Percentiles rank a stretch among this genome's conserved stretches.
These are phyloP conservation scores for Hydropsyche betteni DNA, from an alignment of 2,888 invertebrate genomes.

Conservation along the genomic window DNA sequence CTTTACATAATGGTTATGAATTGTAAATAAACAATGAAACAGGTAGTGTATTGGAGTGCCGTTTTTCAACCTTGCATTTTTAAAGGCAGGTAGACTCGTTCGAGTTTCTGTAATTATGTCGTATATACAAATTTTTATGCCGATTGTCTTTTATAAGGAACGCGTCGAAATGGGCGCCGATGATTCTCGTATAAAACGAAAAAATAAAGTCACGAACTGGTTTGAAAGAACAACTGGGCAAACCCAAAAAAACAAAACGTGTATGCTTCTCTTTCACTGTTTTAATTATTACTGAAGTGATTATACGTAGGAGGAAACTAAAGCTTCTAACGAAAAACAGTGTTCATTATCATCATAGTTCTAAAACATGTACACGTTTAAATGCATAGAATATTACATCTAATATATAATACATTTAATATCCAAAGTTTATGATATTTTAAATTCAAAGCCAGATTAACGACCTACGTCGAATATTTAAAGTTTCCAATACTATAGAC, in stretches of 20 bases:
- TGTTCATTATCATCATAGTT: too few relatives aligned
- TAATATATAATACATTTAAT: neutral
- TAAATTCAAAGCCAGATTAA: neutral
- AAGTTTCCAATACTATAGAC: too few relatives aligned
- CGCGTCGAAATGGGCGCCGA: slow-evolving; percentile 5
- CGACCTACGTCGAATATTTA: neutral
- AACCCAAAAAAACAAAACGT: neutral
- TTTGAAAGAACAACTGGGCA: neutral
- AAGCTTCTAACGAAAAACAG: too few relatives aligned
- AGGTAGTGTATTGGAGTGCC: too few relatives aligned
- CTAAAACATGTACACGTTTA: too few relatives aligned
- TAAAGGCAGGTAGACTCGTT: too few relatives aligned
- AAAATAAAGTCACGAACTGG: slow-evolving; percentile 13
- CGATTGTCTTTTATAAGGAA: neutral
- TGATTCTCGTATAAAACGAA: neutral
- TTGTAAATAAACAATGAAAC: too few relatives aligned
- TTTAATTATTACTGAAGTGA: slow-evolving; percentile 12
- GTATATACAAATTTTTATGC: neutral
- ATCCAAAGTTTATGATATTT: neutral
- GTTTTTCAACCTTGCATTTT: too few relatives aligned
- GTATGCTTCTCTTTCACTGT: neutral
- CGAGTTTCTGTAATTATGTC: too few relatives aligned
- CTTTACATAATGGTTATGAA: too few relatives aligned
- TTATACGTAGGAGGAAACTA: neutral
- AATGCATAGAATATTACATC: too few relatives aligned